Evolutionary conservation across 2,113 vertebrate species (phyloP), one percentile per base, ranked within the genome.

Genomic region (Malurus cyaneus): DNA sequence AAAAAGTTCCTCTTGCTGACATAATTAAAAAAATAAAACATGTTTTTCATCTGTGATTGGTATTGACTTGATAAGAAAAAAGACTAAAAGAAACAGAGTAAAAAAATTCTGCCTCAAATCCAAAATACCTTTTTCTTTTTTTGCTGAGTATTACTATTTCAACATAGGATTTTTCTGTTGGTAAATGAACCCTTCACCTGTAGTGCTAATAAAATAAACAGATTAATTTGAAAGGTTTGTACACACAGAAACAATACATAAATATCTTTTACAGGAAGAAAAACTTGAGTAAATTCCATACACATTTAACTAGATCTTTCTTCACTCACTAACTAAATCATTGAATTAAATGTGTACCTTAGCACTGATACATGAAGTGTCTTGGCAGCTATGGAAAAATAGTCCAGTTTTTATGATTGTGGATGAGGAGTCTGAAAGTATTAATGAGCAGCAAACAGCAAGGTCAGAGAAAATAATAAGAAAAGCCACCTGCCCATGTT

Each of bases 401-500:
- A 77, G 31, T 29, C 53, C 34, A 9, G 8, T 24, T 65, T 76
- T 69, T 69, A 9, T 53, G 28, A 14, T 73, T 54, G 10, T 60
- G 7, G 8, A 11, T 65, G 57, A 91, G 32, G 14, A 36, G 6
- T n/a, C 32, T 53, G n/a, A 90, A 61, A 46, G 14, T 54, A 25
- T 61, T 26, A 67, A 56, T 6, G 14, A 32, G 42, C 9, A 49
- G 49, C 39, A 54, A 31, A 9, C 25, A 65, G 15, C 23, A 57
- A 49, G 36, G 24, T 53, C 29, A 72, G 74, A 54, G 46, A 64
- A 47, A 67, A 62, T 8, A 50, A 59, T 26, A 4, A 19, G 39
- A 39, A 28, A n/a, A n/a, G 1, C 2, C 6, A 12, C 3, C 13
- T 0, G 3, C 5, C 5, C 11, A 31, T 62, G 29, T 69, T 7